phyloP scores from a whole-genome alignment of 2,113 vertebrate genomes.

The Morone chrysops region DNA sequence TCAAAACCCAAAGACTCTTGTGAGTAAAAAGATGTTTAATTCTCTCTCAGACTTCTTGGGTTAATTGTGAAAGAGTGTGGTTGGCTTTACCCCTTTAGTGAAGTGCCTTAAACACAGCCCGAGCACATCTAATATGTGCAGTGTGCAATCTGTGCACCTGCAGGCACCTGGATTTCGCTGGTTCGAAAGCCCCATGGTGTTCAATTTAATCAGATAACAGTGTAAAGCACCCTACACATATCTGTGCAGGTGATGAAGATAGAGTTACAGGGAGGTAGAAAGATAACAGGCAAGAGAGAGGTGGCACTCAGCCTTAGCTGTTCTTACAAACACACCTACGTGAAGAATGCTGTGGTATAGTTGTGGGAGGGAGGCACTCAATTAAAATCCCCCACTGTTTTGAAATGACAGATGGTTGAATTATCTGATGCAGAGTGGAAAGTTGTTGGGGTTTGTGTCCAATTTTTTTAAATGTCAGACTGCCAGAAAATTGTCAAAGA shows the following conservation, averaged over 20 bases:
- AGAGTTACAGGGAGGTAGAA: background rate
- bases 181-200: slow-evolving; percentile 45
- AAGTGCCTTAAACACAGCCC: slow-evolving; percentile 28
- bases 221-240: background rate
- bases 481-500: slow-evolving; percentile 8
- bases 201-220: background rate
- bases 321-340: background rate
- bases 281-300: slow-evolving; percentile 23
- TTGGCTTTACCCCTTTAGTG: background rate
- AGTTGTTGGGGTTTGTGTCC: background rate
- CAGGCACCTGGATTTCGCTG: slow-evolving; percentile 58
- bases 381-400: slow-evolving; percentile 21
- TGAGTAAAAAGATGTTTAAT: slow-evolving; percentile 26
- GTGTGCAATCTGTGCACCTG: slow-evolving; percentile 9
- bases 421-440: slow-evolving; percentile 9
- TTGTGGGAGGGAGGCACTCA: background rate
- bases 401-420: slow-evolving; percentile 42
- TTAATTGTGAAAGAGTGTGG: background rate
- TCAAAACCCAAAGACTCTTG: slow-evolving; percentile 13
- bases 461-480: slow-evolving; percentile 33
- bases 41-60: background rate
- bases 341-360: slow-evolving; percentile 23
- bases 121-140: background rate
- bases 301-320: background rate
- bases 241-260: background rate